Percentiles rank a stretch among this genome's conserved stretches.
Conservation (phyloP, 2,888 invertebrate species). For the Strigamia transsilvanica region DNA sequence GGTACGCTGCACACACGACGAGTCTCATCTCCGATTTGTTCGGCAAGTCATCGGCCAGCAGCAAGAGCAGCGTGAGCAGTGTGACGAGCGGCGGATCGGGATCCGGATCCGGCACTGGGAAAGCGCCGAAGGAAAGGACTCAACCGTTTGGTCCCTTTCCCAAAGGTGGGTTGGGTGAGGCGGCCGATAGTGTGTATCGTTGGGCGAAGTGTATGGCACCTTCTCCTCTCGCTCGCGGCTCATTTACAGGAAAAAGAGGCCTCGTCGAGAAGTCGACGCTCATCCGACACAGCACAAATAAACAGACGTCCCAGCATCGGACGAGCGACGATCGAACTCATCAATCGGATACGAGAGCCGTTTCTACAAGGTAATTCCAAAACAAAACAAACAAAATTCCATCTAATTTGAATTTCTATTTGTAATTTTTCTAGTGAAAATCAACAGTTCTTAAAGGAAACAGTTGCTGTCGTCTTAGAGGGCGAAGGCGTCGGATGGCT, state of each 20-base stretch:
- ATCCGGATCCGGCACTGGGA: neutral
- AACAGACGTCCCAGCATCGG: conserved; percentile 59
- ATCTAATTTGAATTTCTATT: neutral
- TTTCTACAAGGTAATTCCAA: conserved; percentile 56
- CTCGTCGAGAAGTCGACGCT: conserved; percentile 88
- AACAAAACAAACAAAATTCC: neutral
- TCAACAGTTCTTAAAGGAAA: conserved; percentile 92
- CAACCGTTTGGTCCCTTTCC: conserved; percentile 78
- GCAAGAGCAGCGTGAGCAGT: conserved; percentile 56
- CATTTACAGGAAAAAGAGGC: conserved; percentile 71
- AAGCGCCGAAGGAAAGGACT: conserved; percentile 57
- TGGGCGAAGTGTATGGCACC: conserved; percentile 10
- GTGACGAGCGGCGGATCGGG: conserved; percentile 50
- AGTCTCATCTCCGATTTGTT: conserved; percentile 95
- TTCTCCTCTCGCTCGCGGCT: conserved; percentile 25
- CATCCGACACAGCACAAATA: conserved; percentile 77
- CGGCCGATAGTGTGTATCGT: conserved; percentile 28
- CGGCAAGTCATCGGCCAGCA: conserved; percentile 68
- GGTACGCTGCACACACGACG: conserved; percentile 89
- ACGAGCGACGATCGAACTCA: conserved; percentile 31
- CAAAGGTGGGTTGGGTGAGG: conserved; percentile 67
- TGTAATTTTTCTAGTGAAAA: conserved; percentile 72
- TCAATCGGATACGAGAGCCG: conserved; percentile 57
- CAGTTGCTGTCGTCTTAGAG: conserved; percentile 82
- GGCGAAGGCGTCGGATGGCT: conserved; percentile 98